A percentile compares a stretch with the other conserved stretches of the same genome.
phyloP scores from a whole-genome alignment of 2,888 invertebrate species.

The Hirtodrosophila trivittata region DNA sequence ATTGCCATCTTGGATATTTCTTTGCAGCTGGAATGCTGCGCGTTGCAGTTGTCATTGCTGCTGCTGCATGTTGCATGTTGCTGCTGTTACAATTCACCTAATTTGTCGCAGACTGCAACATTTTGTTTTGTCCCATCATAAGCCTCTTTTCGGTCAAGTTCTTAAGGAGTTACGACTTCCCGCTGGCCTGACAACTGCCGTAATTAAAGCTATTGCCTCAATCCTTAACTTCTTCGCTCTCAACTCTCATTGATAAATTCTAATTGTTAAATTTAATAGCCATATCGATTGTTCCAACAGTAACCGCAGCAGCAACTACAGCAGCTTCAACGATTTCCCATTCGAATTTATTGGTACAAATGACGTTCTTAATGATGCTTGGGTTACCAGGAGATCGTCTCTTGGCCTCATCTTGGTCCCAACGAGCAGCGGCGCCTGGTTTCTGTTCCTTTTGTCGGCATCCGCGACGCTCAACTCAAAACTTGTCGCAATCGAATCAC shows the following conservation, averaged over 20 bases:
- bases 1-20: constrained; percentile 78
- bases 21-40: constrained; percentile 47
- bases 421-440: constrained; percentile 64
- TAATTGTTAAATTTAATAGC: constrained; percentile 82
- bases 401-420: constrained; percentile 25
- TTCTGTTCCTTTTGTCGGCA: constrained; percentile 73
- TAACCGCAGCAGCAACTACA: constrained; percentile 24
- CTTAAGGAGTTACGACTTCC: constrained; percentile 68
- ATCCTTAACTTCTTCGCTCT: constrained; percentile 12
- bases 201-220: constrained; percentile 62
- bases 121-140: constrained; percentile 21
- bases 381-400: constrained; percentile 44
- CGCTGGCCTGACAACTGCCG: constrained; percentile 47
- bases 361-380: constrained; percentile 81
- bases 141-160: constrained; percentile 23
- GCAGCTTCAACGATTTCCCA: constrained; percentile 52
- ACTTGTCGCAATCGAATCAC: constrained; percentile 65
- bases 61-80: constrained; percentile 22
- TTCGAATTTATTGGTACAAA: constrained; percentile 83
- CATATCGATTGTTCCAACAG: constrained; percentile 76
- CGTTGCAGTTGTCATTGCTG: constrained; percentile 18
- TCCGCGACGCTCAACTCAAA: constrained; percentile 39
- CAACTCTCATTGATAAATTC: constrained; percentile 79
- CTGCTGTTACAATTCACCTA: constrained; percentile 54
- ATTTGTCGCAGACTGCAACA: constrained; percentile 66